These are phyloP conservation scores for Danio jaintianensis DNA, from an alignment of 2,797 vertebrate species.

Conservation along the genomic window DNA sequence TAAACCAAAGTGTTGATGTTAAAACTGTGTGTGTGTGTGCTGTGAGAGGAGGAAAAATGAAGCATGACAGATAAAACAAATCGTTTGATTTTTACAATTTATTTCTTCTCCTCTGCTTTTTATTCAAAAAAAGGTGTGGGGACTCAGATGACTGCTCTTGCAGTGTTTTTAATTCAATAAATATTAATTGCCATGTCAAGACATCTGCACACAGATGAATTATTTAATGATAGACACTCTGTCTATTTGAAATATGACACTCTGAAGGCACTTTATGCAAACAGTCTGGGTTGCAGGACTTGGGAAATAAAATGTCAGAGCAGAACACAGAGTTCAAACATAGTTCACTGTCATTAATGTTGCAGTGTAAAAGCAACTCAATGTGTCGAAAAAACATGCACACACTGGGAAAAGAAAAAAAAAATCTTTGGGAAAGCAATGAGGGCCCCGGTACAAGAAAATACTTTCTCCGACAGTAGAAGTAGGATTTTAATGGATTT, in stretches of 20 bases:
- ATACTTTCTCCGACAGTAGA: conserved; percentile 29
- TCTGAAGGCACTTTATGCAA: conserved; percentile 58
- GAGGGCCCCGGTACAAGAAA: conserved; percentile 38
- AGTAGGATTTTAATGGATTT: conserved; percentile 36
- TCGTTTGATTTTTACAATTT: conserved; percentile 28
- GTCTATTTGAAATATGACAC: conserved; percentile 63
- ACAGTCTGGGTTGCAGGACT: conserved; percentile 53
- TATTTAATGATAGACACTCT: conserved; percentile 61
- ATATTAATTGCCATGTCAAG: conserved; percentile 65
- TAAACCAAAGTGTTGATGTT: conserved; percentile 17
- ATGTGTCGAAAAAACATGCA: conserved; percentile 10
- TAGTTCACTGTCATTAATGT: conserved; percentile 61
- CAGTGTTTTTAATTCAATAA: conserved; percentile 59
- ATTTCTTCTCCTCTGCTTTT: conserved; percentile 41
- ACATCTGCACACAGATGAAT: conserved; percentile 62
- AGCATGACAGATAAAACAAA: conserved; percentile 37
- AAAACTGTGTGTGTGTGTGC: not conserved
- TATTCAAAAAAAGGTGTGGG: conserved; percentile 2
- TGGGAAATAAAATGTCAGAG: conserved; percentile 46
- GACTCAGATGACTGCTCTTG: conserved; percentile 41
- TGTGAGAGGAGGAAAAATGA: conserved; percentile 12
- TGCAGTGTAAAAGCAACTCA: conserved; percentile 58
- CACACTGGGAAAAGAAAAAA: not conserved
- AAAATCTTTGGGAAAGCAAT: conserved; percentile 26
- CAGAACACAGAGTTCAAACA: conserved; percentile 54